A percentile compares a stretch with the other conserved stretches of the same genome.
Evolutionary conservation across 1,140 invertebrate species (phyloP).

Genomic region (Leguminivora glycinivorella): DNA sequence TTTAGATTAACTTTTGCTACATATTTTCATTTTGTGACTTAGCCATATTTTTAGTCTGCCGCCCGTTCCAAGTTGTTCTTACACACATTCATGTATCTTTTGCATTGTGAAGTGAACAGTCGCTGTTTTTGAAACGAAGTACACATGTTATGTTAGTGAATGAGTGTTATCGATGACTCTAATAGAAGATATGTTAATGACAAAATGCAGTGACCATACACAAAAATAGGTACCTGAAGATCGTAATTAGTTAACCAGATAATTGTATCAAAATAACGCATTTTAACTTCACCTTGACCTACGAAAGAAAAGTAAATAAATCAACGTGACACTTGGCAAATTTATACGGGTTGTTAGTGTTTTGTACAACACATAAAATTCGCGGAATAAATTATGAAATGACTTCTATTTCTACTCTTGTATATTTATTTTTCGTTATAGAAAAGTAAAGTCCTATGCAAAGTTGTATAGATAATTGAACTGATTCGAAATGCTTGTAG

Average conservation of each 20-base stretch:
- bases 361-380: too few species aligned
- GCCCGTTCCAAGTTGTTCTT: not conserved
- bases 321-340: not conserved
- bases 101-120: constrained; percentile 36
- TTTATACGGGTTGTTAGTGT: too few species aligned
- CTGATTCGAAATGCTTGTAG: too few species aligned
- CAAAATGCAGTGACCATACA: not conserved
- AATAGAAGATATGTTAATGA: constrained; percentile 37
- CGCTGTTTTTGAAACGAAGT: constrained; percentile 45
- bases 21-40: too few species aligned
- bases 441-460: too few species aligned
- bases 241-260: not conserved
- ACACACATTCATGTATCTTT: not conserved
- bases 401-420: too few species aligned
- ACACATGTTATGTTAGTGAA: constrained; percentile 41
- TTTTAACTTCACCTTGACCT: not conserved
- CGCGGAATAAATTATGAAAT: too few species aligned
- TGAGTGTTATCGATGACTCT: constrained; percentile 57
- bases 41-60: too few species aligned
- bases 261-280: too few species aligned
- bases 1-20: too few species aligned
- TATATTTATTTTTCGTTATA: too few species aligned
- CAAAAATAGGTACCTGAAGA: not conserved
- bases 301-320: not conserved
- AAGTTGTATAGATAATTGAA: too few species aligned